Evolutionary conservation across 2,888 invertebrate species (phyloP), one percentile per base, ranked within the genome.

Genomic region (Drosophila ezoana): DNA sequence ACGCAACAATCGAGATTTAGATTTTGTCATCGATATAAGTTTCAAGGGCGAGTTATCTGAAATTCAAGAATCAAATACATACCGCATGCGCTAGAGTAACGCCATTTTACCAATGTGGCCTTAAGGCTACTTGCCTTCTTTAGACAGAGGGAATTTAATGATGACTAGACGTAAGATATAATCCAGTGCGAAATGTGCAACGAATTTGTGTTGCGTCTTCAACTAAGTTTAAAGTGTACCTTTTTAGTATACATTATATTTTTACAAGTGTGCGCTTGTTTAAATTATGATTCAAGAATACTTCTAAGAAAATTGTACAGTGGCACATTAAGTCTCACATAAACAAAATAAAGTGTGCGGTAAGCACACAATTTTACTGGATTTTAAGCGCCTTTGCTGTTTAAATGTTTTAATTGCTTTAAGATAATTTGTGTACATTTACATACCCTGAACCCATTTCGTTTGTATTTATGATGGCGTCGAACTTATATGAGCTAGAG

Each of bases 1-100:
- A 66, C 95, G 98, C 14, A 99, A 99, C 93, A 98, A 97, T 93
- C 95, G 99, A 52, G 99, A 99, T 93, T 94, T 99, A 75, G 99
- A 99, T 93, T 99, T 99, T 92, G 95, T 95, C 79, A 95, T 99
- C 70, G 96, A 97, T 89, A 94, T 99, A 49, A 96, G 97, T 89
- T 99, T 99, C 93, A 96, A 98, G 87, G 97, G 97, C 23, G 97
- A 97, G 90, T 93, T 97, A 68, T 96, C 97, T 68, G 95, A 96
- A 91, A 95, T 98, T 71, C 95, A 95, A 76, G 97, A 97, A 93
- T 95, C 95, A 79, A 98, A 97, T 90, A 95, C 95, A 90, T 98
- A 98, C 91, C 94, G 97, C 86, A 98, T 98, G 98, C 97, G 98
- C 93, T 98, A 82, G 76, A 32, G 6, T 35, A 49, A 65, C 51